These are phyloP conservation scores for Hermaeophaga mercurialis DNA, from an alignment of 2,888 invertebrate species.

Conservation along the genomic window DNA sequence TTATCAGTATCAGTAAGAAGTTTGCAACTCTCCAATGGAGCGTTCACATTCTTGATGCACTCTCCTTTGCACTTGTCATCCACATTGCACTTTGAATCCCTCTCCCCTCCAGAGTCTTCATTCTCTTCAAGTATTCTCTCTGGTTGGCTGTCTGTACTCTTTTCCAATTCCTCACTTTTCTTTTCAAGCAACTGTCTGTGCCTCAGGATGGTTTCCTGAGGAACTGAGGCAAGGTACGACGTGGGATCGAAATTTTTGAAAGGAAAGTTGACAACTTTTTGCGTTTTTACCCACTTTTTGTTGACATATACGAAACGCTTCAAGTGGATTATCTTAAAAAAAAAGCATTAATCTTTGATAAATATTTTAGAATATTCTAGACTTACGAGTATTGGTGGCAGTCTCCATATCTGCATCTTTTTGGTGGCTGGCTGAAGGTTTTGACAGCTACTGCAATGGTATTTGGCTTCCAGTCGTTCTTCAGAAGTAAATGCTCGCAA, in stretches of 20 bases:
- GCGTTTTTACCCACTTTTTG: conserved; percentile 92
- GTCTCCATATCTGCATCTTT: conserved; percentile 88
- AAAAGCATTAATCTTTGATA: not conserved
- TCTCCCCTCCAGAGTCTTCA: conserved; percentile 22
- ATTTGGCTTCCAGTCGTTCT: conserved; percentile 84
- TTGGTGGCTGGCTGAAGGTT: conserved; percentile 85
- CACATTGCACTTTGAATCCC: conserved; percentile 9
- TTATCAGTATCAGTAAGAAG: conserved; percentile 32
- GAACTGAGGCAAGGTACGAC: conserved; percentile 81
- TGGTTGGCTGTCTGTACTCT: conserved; percentile 38
- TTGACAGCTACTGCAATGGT: conserved; percentile 84
- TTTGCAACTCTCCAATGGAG: conserved; percentile 37
- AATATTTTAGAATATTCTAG: not conserved
- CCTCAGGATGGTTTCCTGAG: conserved; percentile 74
- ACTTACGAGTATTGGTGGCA: conserved; percentile 84
- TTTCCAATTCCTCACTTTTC: conserved; percentile 48
- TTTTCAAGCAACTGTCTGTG: conserved; percentile 65
- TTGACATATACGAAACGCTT: conserved; percentile 92
- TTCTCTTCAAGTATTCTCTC: conserved; percentile 44
- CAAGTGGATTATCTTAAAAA: conserved; percentile 80
- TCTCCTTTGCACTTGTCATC: conserved; percentile 16
- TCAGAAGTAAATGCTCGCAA: conserved; percentile 86
- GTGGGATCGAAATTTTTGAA: conserved; percentile 86
- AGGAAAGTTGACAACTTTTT: conserved; percentile 90
- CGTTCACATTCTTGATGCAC: conserved; percentile 13